Evolutionary conservation across 1,140 invertebrate genomes (phyloP), one percentile per base, ranked within the genome.

Genomic region (Drosophila watanabei): DNA sequence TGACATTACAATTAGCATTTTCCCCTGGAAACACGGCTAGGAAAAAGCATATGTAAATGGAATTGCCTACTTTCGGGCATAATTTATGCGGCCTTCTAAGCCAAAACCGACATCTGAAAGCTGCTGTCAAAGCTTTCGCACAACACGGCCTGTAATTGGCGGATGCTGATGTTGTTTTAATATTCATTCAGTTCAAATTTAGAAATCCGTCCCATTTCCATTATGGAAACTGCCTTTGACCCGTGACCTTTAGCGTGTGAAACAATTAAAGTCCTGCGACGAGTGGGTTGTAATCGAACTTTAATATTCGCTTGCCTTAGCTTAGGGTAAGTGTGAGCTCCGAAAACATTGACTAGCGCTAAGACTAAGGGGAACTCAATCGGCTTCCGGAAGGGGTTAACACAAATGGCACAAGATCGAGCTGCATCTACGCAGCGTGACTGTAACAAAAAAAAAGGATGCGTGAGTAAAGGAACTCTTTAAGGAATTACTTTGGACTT

Each of bases 301-400:
- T 89, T 89, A 89, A 79, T 89, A 89, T 92, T 92, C 83, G 81
- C 59, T 84, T 91, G 86, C 83, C 59, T 84, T 63, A 57, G 75
- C 78, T 71, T 69, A 75, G 70, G 46, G 45, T 75, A 82, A 80
- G 61, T 68, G 69, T 66, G 33, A 56, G 75, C 46, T 82, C 54
- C 63, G 66, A 56, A 62, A 77, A 79, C 49, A 72, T 79, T 90
- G 86, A 90, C 82, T 90, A 90, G 86, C 73, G 77, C 61, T 75
- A 66, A 64, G 48, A 48, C 68, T 80, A 83, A 57, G 59, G 8
- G 46, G 30, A 65, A 54, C 61, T 80, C 75, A 41, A 63, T 24
- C n/a, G 46, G 37, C 37, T 43, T 37, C 6, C 54, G 49, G 20
- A 49, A 41, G n/a, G 37, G 60, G n/a, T 24, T 37, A 33, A 32